Conservation (phyloP, 2,888 invertebrate genomes). For the Helleia helle region DNA sequence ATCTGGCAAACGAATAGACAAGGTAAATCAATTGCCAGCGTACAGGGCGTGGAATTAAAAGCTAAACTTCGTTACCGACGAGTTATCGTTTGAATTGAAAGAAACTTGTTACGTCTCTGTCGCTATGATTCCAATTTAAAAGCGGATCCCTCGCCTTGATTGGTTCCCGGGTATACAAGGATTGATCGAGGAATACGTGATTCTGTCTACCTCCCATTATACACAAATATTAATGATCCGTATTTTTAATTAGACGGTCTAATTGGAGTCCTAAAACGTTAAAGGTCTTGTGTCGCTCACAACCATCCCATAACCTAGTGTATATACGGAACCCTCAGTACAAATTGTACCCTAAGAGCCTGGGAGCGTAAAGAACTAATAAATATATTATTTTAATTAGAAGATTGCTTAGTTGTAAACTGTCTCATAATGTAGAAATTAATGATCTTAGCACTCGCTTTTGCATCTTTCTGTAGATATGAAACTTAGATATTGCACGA, state of each 20-base stretch:
- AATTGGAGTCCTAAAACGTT: too few species aligned
- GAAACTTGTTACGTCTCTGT: slow-evolving; percentile 64
- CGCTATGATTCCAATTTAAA: slow-evolving; percentile 66
- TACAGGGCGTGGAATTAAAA: slow-evolving; percentile 53
- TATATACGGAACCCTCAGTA: too few species aligned
- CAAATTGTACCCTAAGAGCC: too few species aligned
- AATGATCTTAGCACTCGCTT: too few species aligned
- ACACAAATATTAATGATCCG: slow-evolving; percentile 11
- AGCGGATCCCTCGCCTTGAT: slow-evolving; percentile 63
- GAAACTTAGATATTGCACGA: too few species aligned
- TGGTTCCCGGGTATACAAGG: slow-evolving; percentile 49
- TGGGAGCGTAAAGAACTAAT: too few species aligned
- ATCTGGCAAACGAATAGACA: slow-evolving; percentile 42
- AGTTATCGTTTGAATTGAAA: slow-evolving; percentile 66
- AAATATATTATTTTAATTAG: too few species aligned
- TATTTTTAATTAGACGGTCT: background rate
- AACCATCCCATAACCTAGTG: too few species aligned
- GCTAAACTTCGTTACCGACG: slow-evolving; percentile 63
- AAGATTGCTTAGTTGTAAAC: too few species aligned
- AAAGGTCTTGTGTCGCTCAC: too few species aligned
- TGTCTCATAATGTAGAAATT: too few species aligned
- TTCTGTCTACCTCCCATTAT: slow-evolving; percentile 29
- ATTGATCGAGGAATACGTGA: slow-evolving; percentile 37
- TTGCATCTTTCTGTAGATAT: too few species aligned
- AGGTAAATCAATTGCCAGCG: slow-evolving; percentile 49